Percentiles rank a stretch among this genome's conserved stretches.
These are phyloP conservation scores for Podarcis cretensis DNA, from an alignment of 2,113 vertebrate species.

Conservation along the genomic window DNA sequence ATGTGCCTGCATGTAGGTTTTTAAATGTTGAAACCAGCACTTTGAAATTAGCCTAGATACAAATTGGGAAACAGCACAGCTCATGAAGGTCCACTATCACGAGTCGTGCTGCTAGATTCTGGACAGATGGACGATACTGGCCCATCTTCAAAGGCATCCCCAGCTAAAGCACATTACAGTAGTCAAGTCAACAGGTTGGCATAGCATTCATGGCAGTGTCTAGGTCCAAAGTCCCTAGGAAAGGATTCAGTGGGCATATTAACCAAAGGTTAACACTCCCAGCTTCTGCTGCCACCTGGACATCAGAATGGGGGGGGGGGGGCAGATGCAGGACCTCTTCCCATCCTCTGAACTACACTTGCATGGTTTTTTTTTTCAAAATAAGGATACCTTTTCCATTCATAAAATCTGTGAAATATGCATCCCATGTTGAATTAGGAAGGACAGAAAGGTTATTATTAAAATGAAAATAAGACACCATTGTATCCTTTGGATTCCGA, in stretches of 20 bases:
- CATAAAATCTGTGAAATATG: constrained; percentile 32
- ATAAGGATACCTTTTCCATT: neutral
- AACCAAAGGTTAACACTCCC: neutral
- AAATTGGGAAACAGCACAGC: neutral
- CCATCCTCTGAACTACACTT: neutral
- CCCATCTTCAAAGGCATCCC: no score
- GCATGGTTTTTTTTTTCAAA: neutral
- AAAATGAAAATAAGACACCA: constrained; percentile 38
- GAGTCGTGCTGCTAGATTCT: neutral
- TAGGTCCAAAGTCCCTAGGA: neutral
- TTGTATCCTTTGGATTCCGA: constrained; percentile 25
- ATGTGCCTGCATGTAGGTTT: neutral
- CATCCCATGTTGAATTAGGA: neutral
- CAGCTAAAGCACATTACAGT: neutral
- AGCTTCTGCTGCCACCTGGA: neutral
- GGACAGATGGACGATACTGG: no score
- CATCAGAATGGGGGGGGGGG: neutral
- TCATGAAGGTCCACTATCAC: neutral
- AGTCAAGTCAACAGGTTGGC: neutral
- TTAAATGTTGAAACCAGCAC: neutral
- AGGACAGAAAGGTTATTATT: neutral
- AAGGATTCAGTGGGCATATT: neutral
- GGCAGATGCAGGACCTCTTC: neutral
- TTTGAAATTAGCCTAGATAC: neutral
- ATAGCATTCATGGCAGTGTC: neutral